phyloP scores from a whole-genome alignment of 2,888 invertebrate genomes.

The Aspidapion aeneum region DNA sequence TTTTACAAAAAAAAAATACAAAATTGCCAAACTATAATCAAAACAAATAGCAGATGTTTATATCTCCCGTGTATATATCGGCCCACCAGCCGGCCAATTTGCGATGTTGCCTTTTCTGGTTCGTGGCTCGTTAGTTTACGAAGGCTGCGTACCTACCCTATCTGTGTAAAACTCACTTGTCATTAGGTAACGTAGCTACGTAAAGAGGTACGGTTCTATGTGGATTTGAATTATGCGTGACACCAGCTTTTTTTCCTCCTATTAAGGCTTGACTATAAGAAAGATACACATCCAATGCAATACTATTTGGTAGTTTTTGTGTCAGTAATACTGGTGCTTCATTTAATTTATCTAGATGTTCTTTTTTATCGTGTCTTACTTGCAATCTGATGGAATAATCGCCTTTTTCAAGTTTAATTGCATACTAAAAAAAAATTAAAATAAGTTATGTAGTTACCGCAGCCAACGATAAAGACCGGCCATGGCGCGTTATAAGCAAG shows the following conservation, averaged over 20 bases:
- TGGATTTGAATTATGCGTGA: conserved; percentile 44
- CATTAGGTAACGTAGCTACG: conserved; percentile 71
- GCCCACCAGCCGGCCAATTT: no score
- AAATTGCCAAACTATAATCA: no score
- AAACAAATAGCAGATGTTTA: no score
- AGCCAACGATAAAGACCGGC: no score
- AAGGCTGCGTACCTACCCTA: no score
- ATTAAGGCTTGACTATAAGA: conserved; percentile 66
- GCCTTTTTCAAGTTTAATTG: conserved; percentile 89
- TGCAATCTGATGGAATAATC: conserved; percentile 87
- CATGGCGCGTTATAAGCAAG: no score
- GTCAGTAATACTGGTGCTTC: conserved; percentile 73
- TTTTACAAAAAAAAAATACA: no score
- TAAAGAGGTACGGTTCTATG: conserved; percentile 71
- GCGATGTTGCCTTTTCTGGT: no score
- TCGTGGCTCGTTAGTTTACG: no score
- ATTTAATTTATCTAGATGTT: conserved; percentile 78
- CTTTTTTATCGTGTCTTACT: conserved; percentile 85
- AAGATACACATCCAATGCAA: conserved; percentile 75
- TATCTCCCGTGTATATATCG: no score
- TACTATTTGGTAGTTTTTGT: conserved; percentile 69
- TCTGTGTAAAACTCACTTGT: conserved; percentile 89
- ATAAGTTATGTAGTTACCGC: background rate
- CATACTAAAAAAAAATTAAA: conserved; percentile 62
- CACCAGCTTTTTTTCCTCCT: conserved; percentile 69